Base-by-base conservation (phyloP, 2,113 vertebrate species). In the Melanerpes aurifrons region DNA sequence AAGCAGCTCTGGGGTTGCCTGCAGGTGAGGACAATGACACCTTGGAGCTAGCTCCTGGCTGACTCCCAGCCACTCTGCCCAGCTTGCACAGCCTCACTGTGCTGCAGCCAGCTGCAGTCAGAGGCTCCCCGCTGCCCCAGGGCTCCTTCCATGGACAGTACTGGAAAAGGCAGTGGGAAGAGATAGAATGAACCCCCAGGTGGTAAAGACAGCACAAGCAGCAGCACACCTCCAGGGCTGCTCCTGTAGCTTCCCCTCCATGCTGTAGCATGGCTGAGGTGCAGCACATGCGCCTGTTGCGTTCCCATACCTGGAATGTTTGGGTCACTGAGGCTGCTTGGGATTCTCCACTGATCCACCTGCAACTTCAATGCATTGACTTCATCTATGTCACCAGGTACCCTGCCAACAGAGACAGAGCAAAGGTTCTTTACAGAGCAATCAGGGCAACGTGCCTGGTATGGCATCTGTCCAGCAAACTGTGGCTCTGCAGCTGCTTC, bases 291-390 rank as follows among this genome's bases (percentile, higher is more conserved):
- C 1, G 2, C 13, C 20, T 53, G 54, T 66, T 2, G 4, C 9
- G 1, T 50, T 70, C 37, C 81, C 47, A 1, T 96, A 99, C 98
- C 98, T 92, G 98, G 98, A 75, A 99, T 96, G 59, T 98, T 99
- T 45, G 98, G 98, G 91, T 99, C 98, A 18, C 98, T 98, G 31
- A 98, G 98, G 73, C 97, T 96, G 40, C 98, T 98, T 17, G 98
- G 98, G 89, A 99, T 99, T 90, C 98, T 98, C 98, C 98, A 99
- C 94, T 99, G 98, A 94, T 99, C 98, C 43, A 99, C 98, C 82
- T 99, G 98, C 71, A 99, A 97, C 97, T 99, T 99, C 96, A 99
- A 48, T 4, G 98, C 98, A 47, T 99, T 99, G 75, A 99, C 98
- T 93, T 99, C 98, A 91, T 99, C 98, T 10, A 99, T 99, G 95